Base-by-base conservation (phyloP, 2,888 invertebrate genomes). In the Synanthedon vespiformis region DNA sequence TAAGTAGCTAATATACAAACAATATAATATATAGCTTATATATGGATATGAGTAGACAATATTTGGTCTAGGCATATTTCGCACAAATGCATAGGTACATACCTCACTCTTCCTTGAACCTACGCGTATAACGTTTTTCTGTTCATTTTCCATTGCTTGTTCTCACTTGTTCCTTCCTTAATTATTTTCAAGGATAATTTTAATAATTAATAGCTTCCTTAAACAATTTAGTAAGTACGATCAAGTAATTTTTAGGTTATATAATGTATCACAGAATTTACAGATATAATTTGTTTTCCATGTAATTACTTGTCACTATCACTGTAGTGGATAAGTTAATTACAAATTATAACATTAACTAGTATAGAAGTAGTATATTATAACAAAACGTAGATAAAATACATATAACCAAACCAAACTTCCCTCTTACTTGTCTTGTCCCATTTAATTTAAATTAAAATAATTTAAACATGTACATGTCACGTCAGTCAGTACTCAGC, bases 71-170 rank as follows among this genome's bases (percentile, higher is more conserved):
- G 10, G 10, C 34, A 34, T 34, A 34, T 10, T 34, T 10, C 8
- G 10, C 34, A 34, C 27, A 34, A 34, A 34, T 8, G 8, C 8
- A 18, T 3, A 2, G 2, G 3, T 54, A 80, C 86, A 83, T 81
- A 94, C 94, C 90, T 95, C 93, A 72, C 95, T 95, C 85, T 95
- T 94, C 63, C 95, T 89, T 50, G 95, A 94, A 54, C 95, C 95
- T 55, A 95, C 94, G 61, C 90, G 90, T 61, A 94, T 92, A 64
- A 89, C 82, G 74, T 89, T 89, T 55, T 78, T 80, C 10, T 69
- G 68, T 62, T 77, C 69, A 62, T 65, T 77, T 66, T 80, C 81
- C 86, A 87, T 87, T 60, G 54, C 55, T 87, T 60, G 54, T 55
- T 58, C 56, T 62, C 56, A 34, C 22, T 51, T n/a, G 13, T 6